Evolutionary conservation across 2,888 invertebrate genomes (phyloP), one percentile per base, ranked within the genome.

Genomic region (Amitus sp.): DNA sequence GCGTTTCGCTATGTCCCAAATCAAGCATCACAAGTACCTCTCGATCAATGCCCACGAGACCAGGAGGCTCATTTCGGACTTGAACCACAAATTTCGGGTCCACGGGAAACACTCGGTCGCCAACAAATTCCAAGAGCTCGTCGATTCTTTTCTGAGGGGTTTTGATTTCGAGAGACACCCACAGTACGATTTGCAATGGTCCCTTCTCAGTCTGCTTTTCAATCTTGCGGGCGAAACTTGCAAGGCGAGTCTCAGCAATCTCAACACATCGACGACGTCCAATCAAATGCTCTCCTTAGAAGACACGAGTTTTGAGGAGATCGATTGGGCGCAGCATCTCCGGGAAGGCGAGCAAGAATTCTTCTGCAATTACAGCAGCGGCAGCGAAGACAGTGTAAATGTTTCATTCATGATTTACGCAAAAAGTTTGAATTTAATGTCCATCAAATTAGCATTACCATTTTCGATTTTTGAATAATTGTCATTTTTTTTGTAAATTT

Each of bases 301-400:
- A 39, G 73, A 74, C 15, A 72, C 75, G 15, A 69, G 73, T n/a
- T 78, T 79, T 4, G 83, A 84, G 57, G 79, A 80, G 42, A 83
- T 85, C 33, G 82, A 86, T 66, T 86, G 86, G 86, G 81, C 73
- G 1, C 74, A 79, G 20, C 85, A 85, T 73, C 75, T 86, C 27
- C 82, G 76, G 39, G 85, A 85, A 56, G 85, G 83, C 1, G 79
- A 84, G 48, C 73, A 74, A 10, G 69, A 78, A 4, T 83, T 83
- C 68, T 80, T 80, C 28, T 67, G 70, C 13, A 66, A 82, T 51
- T 79, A 75, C 55, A 69, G 73, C 39, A 77, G 77, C 42, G 76
- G 75, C 19, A 72, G 69, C 37, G 73, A 75, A 12, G 73, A 75
- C 10, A 78, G 77, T 62, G 82, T 82, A 72, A 76, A 74, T 72